A percentile compares a stretch with the other conserved stretches of the same genome.
phyloP scores from a whole-genome alignment of 2,797 vertebrate genomes.

The Pseudomugil gertrudae region DNA sequence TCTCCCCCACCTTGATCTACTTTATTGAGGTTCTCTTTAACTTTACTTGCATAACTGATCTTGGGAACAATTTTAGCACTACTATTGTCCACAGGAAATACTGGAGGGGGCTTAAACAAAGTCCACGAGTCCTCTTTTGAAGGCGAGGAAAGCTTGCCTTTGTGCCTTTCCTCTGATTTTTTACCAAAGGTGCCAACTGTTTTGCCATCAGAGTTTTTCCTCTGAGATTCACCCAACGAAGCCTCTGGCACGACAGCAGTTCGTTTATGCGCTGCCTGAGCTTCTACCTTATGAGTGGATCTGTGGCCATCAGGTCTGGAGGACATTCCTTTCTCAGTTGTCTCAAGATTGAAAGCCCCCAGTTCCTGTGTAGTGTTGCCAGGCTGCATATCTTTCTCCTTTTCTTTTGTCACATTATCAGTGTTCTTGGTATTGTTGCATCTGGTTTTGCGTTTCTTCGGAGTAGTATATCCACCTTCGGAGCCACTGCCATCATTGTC shows the following conservation, averaged over 20 bases:
- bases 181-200: conserved; percentile 85
- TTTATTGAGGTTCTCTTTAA: conserved; percentile 99
- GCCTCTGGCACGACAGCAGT: conserved; percentile 66
- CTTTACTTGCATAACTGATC: conserved; percentile 99
- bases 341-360: conserved; percentile 59
- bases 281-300: conserved; percentile 75
- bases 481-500: conserved; percentile 96
- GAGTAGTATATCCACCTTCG: conserved; percentile 94
- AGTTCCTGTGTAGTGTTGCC: conserved; percentile 77
- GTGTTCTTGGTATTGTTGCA: conserved; percentile 89
- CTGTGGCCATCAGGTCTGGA: conserved; percentile 84
- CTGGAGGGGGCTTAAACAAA: conserved; percentile 97
- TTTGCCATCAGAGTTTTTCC: conserved; percentile 93
- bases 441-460: conserved; percentile 92
- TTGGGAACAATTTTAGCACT: conserved; percentile 99
- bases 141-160: conserved; percentile 88
- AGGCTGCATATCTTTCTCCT: conserved; percentile 88
- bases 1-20: conserved; percentile 88
- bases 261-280: conserved; percentile 58
- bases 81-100: conserved; percentile 99
- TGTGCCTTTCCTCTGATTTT: conserved; percentile 93
- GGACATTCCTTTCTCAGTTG: conserved; percentile 83
- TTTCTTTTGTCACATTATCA: conserved; percentile 87
- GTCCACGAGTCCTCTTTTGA: conserved; percentile 98
- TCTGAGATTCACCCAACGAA: conserved; percentile 81